Conservation (phyloP, 2,113 vertebrate genomes). For the Eublepharis macularius region DNA sequence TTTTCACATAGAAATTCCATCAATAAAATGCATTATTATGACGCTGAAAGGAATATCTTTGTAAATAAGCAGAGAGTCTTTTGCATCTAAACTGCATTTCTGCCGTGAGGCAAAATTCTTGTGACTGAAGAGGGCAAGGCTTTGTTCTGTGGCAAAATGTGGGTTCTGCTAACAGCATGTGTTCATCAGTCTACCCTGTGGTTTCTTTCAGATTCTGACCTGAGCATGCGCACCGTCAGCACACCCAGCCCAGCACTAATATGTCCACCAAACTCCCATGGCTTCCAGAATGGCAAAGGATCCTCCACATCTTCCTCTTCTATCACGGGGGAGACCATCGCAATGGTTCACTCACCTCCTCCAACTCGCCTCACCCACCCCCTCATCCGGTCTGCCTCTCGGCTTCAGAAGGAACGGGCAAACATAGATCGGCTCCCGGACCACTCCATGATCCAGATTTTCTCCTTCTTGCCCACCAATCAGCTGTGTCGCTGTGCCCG, state of each 20-base stretch:
- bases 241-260: constrained; percentile 95
- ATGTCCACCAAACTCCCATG: constrained; percentile 83
- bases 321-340: constrained; percentile 88
- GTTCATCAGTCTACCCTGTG: constrained; percentile 41
- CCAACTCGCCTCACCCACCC: constrained; percentile 80
- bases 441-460: constrained; percentile 85
- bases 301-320: constrained; percentile 91
- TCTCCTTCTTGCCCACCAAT: constrained; percentile 93
- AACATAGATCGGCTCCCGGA: constrained; percentile 88
- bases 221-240: constrained; percentile 92
- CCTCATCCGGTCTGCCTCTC: constrained; percentile 81
- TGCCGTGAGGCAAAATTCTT: neutral
- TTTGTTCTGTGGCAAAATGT: neutral
- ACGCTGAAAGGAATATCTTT: neutral
- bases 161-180: accelerated
- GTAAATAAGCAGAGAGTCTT: neutral
- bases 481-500: constrained; percentile 95
- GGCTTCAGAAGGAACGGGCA: constrained; percentile 82
- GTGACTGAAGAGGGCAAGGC: neutral
- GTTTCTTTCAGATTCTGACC: constrained; percentile 86
- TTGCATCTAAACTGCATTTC: neutral
- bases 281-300: constrained; percentile 86
- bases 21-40: neutral
- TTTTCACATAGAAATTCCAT: neutral
- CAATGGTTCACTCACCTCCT: constrained; percentile 91